Conservation (phyloP, 2,888 invertebrate genomes). For the Rhingia campestris region DNA sequence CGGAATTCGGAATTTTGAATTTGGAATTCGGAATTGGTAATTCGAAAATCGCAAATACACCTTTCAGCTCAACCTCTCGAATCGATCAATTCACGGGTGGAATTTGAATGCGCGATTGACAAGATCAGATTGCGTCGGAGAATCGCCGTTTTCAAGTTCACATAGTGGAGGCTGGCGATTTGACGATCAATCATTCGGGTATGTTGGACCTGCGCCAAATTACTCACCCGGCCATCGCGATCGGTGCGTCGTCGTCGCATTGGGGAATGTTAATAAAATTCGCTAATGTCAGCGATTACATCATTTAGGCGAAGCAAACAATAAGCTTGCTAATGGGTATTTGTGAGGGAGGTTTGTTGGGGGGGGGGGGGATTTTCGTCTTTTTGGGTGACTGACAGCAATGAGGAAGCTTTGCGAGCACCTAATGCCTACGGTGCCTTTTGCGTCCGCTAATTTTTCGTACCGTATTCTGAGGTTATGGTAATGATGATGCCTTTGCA, state of each 20-base stretch:
- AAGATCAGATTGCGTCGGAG: conserved; percentile 51
- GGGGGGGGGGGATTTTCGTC: conserved; percentile 16
- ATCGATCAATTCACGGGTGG: conserved; percentile 42
- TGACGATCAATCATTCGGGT: conserved; percentile 56
- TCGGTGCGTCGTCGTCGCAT: conserved; percentile 25
- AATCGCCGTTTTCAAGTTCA: conserved; percentile 56
- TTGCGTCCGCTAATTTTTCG: conserved; percentile 1
- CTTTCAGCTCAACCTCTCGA: conserved; percentile 35
- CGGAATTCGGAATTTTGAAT: not conserved
- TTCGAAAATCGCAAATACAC: conserved; percentile 10
- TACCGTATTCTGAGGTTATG: too few species aligned
- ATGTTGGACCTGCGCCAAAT: conserved; percentile 61
- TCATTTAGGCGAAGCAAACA: conserved; percentile 58
- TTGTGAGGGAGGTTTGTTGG: conserved; percentile 29
- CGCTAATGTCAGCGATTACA: conserved; percentile 48
- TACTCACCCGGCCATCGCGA: conserved; percentile 34
- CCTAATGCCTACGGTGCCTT: conserved; percentile 34
- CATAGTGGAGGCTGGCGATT: conserved; percentile 33
- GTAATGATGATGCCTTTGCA: conserved; percentile 51
- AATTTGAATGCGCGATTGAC: conserved; percentile 55
- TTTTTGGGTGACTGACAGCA: conserved; percentile 30
- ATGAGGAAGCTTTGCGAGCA: conserved; percentile 60
- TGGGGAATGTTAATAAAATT: conserved; percentile 19
- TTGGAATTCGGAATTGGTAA: too few species aligned
- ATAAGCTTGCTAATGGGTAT: conserved; percentile 64